Evolutionary conservation across 1,140 invertebrate genomes (phyloP).

Genomic region (Araneus ventricosus): DNA sequence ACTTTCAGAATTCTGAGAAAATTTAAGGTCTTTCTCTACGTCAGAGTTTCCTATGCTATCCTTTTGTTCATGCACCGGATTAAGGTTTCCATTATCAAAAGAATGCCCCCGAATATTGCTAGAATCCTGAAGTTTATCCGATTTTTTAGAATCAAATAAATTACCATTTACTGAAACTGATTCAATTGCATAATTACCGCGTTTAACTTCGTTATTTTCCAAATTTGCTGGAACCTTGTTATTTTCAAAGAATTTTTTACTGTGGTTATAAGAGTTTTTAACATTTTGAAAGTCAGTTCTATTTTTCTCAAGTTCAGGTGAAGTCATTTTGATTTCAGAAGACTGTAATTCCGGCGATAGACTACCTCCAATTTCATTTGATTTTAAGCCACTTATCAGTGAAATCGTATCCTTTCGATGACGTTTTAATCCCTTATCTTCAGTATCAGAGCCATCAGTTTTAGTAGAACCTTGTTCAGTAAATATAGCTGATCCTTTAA

Average conservation of each 20-base stretch:
- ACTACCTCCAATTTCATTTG: not conserved
- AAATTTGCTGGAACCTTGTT: not conserved
- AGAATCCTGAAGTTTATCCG: too few species aligned
- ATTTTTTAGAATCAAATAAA: too few species aligned
- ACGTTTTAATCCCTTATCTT: not conserved
- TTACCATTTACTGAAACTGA: not conserved
- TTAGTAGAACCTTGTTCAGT: not conserved
- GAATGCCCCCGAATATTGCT: not conserved
- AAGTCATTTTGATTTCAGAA: not conserved
- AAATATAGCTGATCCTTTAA: not conserved
- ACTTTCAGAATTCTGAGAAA: too few species aligned
- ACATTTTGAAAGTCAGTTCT: not conserved
- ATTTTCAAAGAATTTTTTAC: not conserved
- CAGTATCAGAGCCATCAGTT: not conserved
- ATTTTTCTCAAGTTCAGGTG: not conserved
- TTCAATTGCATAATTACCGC: not conserved
- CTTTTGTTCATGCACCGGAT: not conserved
- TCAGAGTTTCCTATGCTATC: too few species aligned
- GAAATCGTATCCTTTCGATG: not conserved
- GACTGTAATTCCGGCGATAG: not conserved
- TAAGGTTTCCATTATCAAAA: not conserved
- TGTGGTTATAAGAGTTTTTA: not conserved
- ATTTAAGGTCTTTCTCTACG: too few species aligned
- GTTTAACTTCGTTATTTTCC: not conserved
- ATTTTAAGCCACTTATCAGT: not conserved